Evolutionary conservation across 2,888 invertebrate species (phyloP).

Genomic region (Creontiades dilutus): DNA sequence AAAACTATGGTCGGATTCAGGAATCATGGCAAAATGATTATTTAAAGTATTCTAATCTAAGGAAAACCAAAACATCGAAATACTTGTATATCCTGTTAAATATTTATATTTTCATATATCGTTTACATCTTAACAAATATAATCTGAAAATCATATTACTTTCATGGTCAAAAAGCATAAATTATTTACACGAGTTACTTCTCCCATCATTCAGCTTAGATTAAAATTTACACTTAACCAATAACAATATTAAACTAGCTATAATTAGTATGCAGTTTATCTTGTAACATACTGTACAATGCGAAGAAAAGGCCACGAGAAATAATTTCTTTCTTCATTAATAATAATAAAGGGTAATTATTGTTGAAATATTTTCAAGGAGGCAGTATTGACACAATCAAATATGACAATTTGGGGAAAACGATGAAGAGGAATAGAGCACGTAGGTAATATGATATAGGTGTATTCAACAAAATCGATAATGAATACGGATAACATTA

Average conservation of each 20-base stretch:
- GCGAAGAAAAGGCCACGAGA: constrained; percentile 66
- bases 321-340: constrained; percentile 44
- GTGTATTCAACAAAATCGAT: too few relatives aligned
- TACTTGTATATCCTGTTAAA: constrained; percentile 29
- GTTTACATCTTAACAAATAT: constrained; percentile 70
- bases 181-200: constrained; percentile 61
- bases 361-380: too few relatives aligned
- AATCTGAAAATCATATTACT: constrained; percentile 69
- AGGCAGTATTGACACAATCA: constrained; percentile 6
- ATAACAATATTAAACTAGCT: constrained; percentile 62
- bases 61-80: neutral
- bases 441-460: too few relatives aligned
- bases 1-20: too few relatives aligned
- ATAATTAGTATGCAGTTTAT: constrained; percentile 47
- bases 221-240: constrained; percentile 66
- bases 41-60: too few relatives aligned
- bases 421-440: too few relatives aligned
- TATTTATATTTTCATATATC: constrained; percentile 65
- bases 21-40: too few relatives aligned
- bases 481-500: too few relatives aligned
- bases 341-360: too few relatives aligned
- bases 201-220: constrained; percentile 31
- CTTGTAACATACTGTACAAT: constrained; percentile 65
- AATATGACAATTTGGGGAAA: too few relatives aligned
- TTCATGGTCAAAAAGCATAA: constrained; percentile 61